Evolutionary conservation across 2,888 invertebrate genomes (phyloP).

Genomic region (Timema cristinae): DNA sequence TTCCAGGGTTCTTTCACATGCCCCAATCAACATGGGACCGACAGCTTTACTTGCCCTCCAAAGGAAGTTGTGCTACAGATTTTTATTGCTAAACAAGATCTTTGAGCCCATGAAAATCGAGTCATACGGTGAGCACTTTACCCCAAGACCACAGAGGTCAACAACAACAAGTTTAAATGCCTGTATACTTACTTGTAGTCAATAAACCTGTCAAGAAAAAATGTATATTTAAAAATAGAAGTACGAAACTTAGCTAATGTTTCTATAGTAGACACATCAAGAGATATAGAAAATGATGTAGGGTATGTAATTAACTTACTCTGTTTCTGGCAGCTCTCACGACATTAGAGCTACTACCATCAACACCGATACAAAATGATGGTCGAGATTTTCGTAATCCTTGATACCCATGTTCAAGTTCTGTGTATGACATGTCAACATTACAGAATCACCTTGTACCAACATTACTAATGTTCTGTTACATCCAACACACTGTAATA

Average conservation of each 20-base stretch:
- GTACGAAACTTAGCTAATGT: neutral
- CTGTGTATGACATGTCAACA: constrained; percentile 77
- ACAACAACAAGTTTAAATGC: too few species aligned
- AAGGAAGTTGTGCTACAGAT: too few species aligned
- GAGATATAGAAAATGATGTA: neutral
- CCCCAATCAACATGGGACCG: too few species aligned
- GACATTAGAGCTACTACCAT: constrained; percentile 50
- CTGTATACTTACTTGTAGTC: too few species aligned
- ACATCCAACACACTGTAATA: too few species aligned
- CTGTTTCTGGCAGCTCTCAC: constrained; percentile 27
- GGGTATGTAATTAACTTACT: constrained; percentile 23
- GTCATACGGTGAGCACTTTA: too few species aligned
- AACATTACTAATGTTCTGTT: constrained; percentile 17
- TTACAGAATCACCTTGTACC: constrained; percentile 10
- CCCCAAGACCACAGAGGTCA: too few species aligned
- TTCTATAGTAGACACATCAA: neutral
- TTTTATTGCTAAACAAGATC: too few species aligned
- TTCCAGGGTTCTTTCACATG: too few species aligned
- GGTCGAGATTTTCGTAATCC: constrained; percentile 69
- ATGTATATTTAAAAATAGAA: neutral
- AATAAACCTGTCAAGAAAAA: too few species aligned
- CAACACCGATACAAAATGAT: constrained; percentile 69
- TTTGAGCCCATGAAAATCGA: too few species aligned
- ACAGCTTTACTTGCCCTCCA: too few species aligned
- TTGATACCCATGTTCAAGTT: constrained; percentile 90